phyloP scores from a whole-genome alignment of 35 echinoderm and acorn worm species.

The Strongylocentrotus purpuratus region DNA sequence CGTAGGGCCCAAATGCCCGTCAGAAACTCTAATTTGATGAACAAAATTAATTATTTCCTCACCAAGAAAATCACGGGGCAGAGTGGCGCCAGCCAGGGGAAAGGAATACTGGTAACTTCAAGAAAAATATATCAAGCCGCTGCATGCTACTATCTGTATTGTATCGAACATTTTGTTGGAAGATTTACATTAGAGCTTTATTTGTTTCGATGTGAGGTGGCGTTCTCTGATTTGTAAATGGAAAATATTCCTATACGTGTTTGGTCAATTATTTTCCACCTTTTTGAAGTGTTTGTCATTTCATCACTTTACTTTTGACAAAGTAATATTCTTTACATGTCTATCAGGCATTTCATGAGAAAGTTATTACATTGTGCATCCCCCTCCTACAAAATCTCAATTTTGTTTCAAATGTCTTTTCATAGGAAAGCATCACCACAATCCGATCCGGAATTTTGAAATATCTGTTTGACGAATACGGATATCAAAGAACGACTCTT shows the following conservation, averaged over 20 bases:
- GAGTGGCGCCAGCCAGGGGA: background rate
- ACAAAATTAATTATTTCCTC: conserved; percentile 37
- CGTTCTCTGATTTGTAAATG: conserved; percentile 21
- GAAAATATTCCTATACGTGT: background rate
- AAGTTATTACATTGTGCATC: background rate
- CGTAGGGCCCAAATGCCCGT: background rate
- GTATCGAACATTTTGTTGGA: conserved; percentile 11
- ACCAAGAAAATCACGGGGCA: conserved; percentile 24
- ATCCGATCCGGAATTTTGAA: background rate
- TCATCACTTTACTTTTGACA: background rate
- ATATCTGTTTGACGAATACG: background rate
- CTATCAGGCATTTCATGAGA: background rate
- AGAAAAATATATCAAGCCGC: conserved; percentile 30
- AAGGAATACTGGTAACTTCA: conserved; percentile 32
- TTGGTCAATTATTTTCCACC: background rate
- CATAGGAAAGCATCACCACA: background rate
- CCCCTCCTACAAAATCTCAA: background rate
- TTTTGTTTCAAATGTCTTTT: background rate
- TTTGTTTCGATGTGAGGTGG: conserved; percentile 22
- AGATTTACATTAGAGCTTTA: conserved; percentile 37
- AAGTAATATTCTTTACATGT: background rate
- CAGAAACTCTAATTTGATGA: background rate
- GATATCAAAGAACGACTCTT: conserved; percentile 31
- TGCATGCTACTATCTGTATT: conserved; percentile 32
- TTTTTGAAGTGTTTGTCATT: background rate